These are phyloP conservation scores for Lasioglossum malachurum DNA, from an alignment of 2,888 invertebrate species.

Conservation along the genomic window DNA sequence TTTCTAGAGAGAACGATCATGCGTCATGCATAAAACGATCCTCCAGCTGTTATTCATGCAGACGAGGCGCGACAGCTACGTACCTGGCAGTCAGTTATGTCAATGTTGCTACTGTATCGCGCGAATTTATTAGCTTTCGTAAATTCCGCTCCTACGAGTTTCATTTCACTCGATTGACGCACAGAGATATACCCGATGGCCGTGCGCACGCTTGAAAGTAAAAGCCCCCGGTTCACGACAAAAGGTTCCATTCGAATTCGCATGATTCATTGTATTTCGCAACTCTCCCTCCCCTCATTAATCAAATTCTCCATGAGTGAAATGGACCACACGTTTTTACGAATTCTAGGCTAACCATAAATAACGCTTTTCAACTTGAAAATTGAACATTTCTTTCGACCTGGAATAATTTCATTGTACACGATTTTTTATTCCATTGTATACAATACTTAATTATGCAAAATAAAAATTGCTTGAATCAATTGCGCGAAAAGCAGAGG, in stretches of 20 bases:
- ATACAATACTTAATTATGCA: too few relatives aligned
- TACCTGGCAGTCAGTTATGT: conserved; percentile 14
- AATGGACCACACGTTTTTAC: neutral
- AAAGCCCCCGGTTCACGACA: conserved; percentile 14
- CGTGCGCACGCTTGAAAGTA: conserved; percentile 11
- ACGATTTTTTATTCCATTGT: too few relatives aligned
- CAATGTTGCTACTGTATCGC: conserved; percentile 4
- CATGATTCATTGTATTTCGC: neutral
- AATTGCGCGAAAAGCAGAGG: too few relatives aligned
- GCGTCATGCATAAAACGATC: conserved; percentile 1
- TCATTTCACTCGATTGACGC: conserved; percentile 38
- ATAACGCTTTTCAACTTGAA: too few relatives aligned
- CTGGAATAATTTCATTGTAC: too few relatives aligned
- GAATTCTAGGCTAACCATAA: too few relatives aligned
- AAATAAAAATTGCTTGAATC: too few relatives aligned
- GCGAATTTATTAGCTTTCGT: conserved; percentile 39
- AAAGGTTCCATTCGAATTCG: neutral
- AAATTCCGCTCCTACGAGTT: conserved; percentile 26
- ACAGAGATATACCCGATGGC: neutral
- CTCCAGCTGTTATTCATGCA: conserved; percentile 11
- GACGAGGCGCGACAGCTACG: neutral
- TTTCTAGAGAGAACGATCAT: conserved; percentile 1
- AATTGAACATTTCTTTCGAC: too few relatives aligned
- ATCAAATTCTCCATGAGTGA: neutral
- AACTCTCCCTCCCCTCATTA: neutral